A percentile compares a stretch with the other conserved stretches of the same genome.
phyloP scores from a whole-genome alignment of 92 coral and sea anemone species.

The Porites lobata region DNA sequence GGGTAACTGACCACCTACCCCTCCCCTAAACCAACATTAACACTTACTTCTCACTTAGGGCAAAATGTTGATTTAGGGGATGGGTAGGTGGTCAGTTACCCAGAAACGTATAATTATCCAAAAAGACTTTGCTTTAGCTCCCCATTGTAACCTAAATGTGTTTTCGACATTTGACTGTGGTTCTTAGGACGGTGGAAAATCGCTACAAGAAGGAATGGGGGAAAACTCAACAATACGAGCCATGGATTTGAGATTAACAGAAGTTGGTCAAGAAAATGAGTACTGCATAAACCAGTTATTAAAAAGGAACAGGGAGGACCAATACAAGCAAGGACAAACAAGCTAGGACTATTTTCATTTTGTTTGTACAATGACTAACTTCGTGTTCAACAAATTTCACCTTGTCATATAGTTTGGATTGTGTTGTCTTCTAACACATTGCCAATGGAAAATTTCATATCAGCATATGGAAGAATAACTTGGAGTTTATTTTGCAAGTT shows the following conservation, averaged over 20 bases:
- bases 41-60: too few species aligned
- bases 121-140: too few species aligned
- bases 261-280: constrained; percentile 97
- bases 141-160: too few species aligned
- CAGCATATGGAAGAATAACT: background rate
- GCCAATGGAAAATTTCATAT: background rate
- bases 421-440: background rate
- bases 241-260: constrained; percentile 94
- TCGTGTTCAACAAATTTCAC: background rate
- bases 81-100: too few species aligned
- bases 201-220: constrained; percentile 98
- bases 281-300: constrained; percentile 94
- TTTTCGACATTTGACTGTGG: background rate
- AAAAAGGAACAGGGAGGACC: constrained; percentile 90
- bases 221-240: constrained; percentile 85
- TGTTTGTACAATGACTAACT: background rate
- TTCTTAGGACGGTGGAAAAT: constrained; percentile 91
- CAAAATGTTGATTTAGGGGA: too few species aligned
- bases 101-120: too few species aligned
- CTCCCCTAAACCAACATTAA: too few species aligned
- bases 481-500: too few species aligned
- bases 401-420: background rate
- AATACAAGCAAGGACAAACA: constrained; percentile 60
- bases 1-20: too few species aligned
- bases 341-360: background rate